These are phyloP conservation scores for Thera britannica DNA, from an alignment of 2,888 invertebrate species.

Conservation along the genomic window DNA sequence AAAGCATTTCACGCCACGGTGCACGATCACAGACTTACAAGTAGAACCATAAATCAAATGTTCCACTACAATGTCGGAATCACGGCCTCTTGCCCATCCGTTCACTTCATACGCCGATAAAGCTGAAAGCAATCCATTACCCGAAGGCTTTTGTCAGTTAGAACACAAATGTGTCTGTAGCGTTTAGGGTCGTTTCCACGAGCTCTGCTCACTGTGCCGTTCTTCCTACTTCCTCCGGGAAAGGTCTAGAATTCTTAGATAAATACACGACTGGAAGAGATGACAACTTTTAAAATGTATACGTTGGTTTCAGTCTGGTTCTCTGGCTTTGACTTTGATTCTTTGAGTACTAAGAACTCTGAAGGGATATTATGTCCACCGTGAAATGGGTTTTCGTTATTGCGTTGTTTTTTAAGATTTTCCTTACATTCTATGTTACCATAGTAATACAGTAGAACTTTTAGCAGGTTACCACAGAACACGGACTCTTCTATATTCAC, in stretches of 20 bases:
- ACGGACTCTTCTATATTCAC: no score
- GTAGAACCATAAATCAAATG: constrained; percentile 26
- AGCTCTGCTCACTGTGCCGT: constrained; percentile 13
- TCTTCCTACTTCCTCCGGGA: constrained; percentile 11
- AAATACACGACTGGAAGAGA: background rate
- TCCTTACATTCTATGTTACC: no score
- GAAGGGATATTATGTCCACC: no score
- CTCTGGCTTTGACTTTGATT: no score
- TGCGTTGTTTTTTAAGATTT: no score
- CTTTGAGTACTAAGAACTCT: no score
- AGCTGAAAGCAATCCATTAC: constrained; percentile 33
- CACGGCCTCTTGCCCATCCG: constrained; percentile 23
- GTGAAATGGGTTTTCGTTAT: no score
- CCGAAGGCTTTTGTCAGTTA: constrained; percentile 27
- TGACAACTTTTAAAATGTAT: no score
- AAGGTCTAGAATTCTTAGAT: background rate
- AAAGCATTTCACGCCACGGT: background rate
- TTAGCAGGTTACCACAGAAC: no score
- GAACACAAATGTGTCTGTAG: constrained; percentile 9
- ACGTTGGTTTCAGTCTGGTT: no score
- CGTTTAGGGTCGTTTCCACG: constrained; percentile 7
- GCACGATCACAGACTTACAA: background rate
- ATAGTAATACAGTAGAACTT: no score
- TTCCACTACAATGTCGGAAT: constrained; percentile 18
- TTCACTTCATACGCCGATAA: constrained; percentile 23